phyloP scores from a whole-genome alignment of 2,888 invertebrate species.

The Pristionchus entomophagus region DNA sequence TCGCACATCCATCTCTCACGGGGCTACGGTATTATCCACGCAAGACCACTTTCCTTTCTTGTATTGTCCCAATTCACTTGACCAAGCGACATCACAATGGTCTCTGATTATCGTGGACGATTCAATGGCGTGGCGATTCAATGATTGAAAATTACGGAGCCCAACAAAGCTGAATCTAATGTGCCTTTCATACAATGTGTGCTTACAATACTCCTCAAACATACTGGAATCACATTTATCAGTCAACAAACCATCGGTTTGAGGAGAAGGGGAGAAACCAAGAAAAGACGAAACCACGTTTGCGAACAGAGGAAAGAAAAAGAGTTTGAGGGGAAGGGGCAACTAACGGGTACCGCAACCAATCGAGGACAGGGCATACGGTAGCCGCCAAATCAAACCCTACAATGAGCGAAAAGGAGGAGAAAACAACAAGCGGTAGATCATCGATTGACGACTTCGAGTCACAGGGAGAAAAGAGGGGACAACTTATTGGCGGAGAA shows the following conservation, averaged over 20 bases:
- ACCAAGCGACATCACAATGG: too few species aligned
- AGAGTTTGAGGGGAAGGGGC: background rate
- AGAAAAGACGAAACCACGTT: background rate
- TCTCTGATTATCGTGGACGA: too few species aligned
- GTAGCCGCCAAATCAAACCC: background rate
- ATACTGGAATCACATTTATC: slow-evolving; percentile 5
- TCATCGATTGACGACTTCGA: background rate
- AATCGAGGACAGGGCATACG: background rate
- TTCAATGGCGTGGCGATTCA: too few species aligned
- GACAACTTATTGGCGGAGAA: background rate
- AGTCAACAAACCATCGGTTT: background rate
- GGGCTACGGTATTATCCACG: too few species aligned
- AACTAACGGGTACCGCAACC: background rate
- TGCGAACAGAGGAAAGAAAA: background rate
- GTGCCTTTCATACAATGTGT: too few species aligned
- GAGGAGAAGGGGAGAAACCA: background rate
- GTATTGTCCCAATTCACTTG: too few species aligned
- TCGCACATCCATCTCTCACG: too few species aligned
- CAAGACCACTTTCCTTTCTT: too few species aligned
- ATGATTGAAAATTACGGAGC: too few species aligned
- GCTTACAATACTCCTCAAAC: too few species aligned
- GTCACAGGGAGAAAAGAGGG: background rate
- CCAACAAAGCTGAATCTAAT: too few species aligned
- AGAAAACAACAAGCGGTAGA: background rate
- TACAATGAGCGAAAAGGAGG: background rate